Evolutionary conservation across 1,140 invertebrate genomes (phyloP), one percentile per base, ranked within the genome.

Genomic region (Tachypleus tridentatus): DNA sequence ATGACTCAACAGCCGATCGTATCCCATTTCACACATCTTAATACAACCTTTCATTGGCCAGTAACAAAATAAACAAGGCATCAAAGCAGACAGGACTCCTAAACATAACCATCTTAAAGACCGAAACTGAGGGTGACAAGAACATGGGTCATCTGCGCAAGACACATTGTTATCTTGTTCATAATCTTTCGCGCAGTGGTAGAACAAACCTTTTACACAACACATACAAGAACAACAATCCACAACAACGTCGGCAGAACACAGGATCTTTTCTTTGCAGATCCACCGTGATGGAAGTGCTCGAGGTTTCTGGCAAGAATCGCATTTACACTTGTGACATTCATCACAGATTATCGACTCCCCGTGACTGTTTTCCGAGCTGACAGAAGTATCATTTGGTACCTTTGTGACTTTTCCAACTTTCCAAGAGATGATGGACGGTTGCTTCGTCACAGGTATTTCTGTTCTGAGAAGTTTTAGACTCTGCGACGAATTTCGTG

Each of bases 181-280:
- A 67, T 82, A 82, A 72, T 84, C 83, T 73, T 87, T 84, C 66
- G 85, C 85, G 77, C 90, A 94, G 76, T 96, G 93, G 78, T 96
- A 97, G 77, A 94, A 93, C 51, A 92, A 75, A 57, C 86, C 90
- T 76, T 94, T 93, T 69, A 92, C 91, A 77, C 91, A 94, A 79
- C 92, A 96, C 78, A 96, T 82, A 76, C 93, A 96, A 65, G 89
- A 89, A 61, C 86, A 86, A 75, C 90, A 89, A 78, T 95, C 91
- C 67, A 96, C 84, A 69, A 85, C 82, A 64, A 87, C 85, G 75
- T 93, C 87, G 59, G 88, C 87, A 71, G 89, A 92, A 78, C 90
- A 87, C 71, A 89, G 83, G 77, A 88, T 92, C 76, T 85, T 85
- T 74, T 89, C 83, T 77, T 87, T 84, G 80, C 91, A 93, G 66